Evolutionary conservation across 37 sponge, comb jelly and placozoan genomes (phyloP).

Genomic region (Oscarella lobularis): DNA sequence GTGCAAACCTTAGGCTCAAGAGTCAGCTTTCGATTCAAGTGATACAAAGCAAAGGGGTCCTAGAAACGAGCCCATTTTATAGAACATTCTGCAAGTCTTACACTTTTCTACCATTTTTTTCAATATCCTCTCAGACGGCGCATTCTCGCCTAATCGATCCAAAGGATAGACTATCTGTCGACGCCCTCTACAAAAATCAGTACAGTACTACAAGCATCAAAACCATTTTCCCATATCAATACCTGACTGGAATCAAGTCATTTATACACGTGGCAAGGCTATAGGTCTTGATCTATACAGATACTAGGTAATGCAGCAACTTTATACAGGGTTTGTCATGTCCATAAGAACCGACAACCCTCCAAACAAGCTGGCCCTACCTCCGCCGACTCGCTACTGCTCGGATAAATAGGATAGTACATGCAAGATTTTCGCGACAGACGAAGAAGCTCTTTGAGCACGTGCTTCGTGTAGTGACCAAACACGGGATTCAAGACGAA

Average conservation of each 20-base stretch:
- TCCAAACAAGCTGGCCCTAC: too few relatives aligned
- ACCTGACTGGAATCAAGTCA: too few relatives aligned
- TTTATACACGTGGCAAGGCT: too few relatives aligned
- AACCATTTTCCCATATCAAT: too few relatives aligned
- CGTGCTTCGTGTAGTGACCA: slow-evolving; percentile 61
- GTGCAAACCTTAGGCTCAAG: slow-evolving; percentile 83
- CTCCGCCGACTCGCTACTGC: too few relatives aligned
- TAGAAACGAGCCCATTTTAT: too few relatives aligned
- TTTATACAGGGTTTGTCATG: too few relatives aligned
- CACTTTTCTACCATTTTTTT: slow-evolving; percentile 5
- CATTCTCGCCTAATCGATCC: slow-evolving; percentile 38
- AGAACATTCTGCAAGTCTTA: too few relatives aligned
- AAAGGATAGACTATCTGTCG: slow-evolving; percentile 69
- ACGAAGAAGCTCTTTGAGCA: slow-evolving; percentile 73
- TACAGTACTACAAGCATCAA: too few relatives aligned
- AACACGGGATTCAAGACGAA: slow-evolving; percentile 75
- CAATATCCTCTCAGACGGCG: slow-evolving; percentile 52
- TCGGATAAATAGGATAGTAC: slow-evolving; percentile 70
- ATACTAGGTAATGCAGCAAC: too few relatives aligned
- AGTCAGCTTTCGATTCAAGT: slow-evolving; percentile 86
- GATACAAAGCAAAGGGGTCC: slow-evolving; percentile 74
- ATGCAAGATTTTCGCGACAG: slow-evolving; percentile 49
- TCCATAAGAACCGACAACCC: too few relatives aligned
- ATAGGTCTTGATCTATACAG: too few relatives aligned
- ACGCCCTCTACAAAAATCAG: slow-evolving; percentile 51